These are phyloP conservation scores for human DNA, from an alignment of 2,113 vertebrate species.

Conservation along the genomic window GRCh38 chr16:24085501-24086000, in stretches of 20 bases:
- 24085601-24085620: background rate
- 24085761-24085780: background rate
- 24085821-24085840: background rate
- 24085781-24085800: background rate
- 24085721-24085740: background rate
- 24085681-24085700: background rate
- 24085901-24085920: constrained; percentile 41
- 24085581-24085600: background rate
- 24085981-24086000: background rate
- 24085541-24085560: background rate
- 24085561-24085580: background rate
- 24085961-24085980: background rate
- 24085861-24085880: background rate
- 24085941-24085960: constrained; percentile 48
- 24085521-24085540: background rate
- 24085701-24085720: background rate
- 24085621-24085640: background rate
- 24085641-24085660: background rate
- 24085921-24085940: background rate
- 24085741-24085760: background rate
- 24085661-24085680: background rate
- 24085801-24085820: background rate
- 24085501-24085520: background rate
- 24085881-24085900: constrained; percentile 62
- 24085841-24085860: background rate